Evolutionary conservation across 2,797 vertebrate species (phyloP).

Genomic region (Sebastes cheni): DNA sequence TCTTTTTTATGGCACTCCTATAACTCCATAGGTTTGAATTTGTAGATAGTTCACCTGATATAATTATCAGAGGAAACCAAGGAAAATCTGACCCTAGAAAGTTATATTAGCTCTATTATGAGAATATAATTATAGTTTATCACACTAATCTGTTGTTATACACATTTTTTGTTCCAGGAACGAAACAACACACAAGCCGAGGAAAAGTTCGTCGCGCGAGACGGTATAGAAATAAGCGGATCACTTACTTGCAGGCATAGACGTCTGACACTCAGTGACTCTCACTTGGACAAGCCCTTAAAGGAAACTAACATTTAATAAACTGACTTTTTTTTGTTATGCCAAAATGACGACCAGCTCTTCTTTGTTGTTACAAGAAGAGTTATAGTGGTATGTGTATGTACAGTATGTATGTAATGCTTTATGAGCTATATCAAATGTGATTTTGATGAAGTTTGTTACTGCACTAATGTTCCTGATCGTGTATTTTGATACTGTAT

Average conservation of each 20-base stretch:
- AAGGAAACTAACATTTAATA: constrained; percentile 9
- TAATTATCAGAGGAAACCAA: background rate
- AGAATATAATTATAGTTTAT: background rate
- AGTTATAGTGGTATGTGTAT: background rate
- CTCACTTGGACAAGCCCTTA: constrained; percentile 1
- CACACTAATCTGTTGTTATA: constrained; percentile 30
- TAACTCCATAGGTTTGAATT: no score
- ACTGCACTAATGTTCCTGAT: constrained; percentile 39
- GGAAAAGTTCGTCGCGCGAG: constrained; percentile 40
- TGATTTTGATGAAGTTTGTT: constrained; percentile 31
- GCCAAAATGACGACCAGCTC: constrained; percentile 5
- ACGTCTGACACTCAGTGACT: background rate
- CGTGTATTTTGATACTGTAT: constrained; percentile 47
- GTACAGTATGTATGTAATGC: constrained; percentile 15
- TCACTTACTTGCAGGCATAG: constrained; percentile 25
- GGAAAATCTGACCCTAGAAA: background rate
- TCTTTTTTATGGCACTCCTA: background rate
- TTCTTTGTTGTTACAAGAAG: background rate
- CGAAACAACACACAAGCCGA: constrained; percentile 19
- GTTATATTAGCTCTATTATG: background rate
- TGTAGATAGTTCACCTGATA: no score
- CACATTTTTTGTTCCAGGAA: constrained; percentile 48
- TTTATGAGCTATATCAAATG: constrained; percentile 20
- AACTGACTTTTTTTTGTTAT: background rate
- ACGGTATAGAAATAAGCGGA: constrained; percentile 23